Evolutionary conservation across 2,113 vertebrate genomes (phyloP).

Genomic region (Hystrix cristata): DNA sequence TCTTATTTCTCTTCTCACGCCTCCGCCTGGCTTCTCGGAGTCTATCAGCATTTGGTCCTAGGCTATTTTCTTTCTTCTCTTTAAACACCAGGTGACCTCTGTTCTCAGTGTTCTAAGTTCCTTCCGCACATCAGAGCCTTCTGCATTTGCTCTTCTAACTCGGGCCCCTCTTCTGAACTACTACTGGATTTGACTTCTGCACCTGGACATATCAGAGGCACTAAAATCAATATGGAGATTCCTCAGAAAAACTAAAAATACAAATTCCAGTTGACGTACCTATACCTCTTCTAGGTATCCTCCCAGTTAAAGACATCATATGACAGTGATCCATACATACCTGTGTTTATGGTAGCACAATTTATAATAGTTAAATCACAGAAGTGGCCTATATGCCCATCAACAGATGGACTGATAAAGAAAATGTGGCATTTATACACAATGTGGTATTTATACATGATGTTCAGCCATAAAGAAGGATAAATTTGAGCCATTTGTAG

Average conservation of each 20-base stretch:
- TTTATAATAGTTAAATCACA: not conserved
- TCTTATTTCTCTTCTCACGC: not conserved
- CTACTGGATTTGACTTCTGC: constrained; percentile 32
- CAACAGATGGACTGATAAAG: not conserved
- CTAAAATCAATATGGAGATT: not conserved
- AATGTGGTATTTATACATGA: not conserved
- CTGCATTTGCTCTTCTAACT: not conserved
- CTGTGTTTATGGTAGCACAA: not conserved
- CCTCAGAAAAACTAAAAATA: not conserved
- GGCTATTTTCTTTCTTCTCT: not conserved
- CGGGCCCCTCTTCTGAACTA: constrained; percentile 5
- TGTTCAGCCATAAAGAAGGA: not conserved
- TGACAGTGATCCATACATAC: not conserved
- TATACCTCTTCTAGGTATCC: not conserved
- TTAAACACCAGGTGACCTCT: not conserved
- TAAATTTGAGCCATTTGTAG: not conserved
- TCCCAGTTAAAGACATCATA: not conserved
- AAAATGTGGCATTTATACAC: not conserved
- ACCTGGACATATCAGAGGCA: not conserved
- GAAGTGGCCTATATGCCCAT: not conserved
- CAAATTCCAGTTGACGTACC: not conserved
- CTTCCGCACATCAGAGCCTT: not conserved
- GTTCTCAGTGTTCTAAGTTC: not conserved
- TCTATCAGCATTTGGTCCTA: not conserved
- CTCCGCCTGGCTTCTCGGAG: not conserved